phyloP scores from a whole-genome alignment of 2,797 vertebrate species.

The Lindbergichthys nudifrons region DNA sequence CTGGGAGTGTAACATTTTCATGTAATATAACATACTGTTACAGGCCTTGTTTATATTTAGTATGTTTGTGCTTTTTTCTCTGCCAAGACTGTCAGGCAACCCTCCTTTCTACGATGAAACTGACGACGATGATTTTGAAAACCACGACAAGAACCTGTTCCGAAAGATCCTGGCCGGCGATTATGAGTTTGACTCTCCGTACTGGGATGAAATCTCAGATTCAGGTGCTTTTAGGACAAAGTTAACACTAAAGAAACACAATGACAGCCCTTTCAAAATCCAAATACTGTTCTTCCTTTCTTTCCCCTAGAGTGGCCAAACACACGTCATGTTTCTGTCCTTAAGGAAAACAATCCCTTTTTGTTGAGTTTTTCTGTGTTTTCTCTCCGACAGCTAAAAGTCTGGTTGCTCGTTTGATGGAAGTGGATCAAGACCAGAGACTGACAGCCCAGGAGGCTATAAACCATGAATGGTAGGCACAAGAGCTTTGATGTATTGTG shows the following conservation, averaged over 20 bases:
- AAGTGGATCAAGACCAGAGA: conserved; percentile 97
- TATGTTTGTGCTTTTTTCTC: background rate
- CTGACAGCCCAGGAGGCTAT: conserved; percentile 98
- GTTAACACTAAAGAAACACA: conserved; percentile 20
- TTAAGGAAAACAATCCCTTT: conserved; percentile 30
- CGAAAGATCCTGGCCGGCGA: conserved; percentile 97
- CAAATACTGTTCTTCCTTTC: background rate
- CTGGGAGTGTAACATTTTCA: too few species aligned
- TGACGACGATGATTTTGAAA: conserved; percentile 97
- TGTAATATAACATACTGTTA: background rate
- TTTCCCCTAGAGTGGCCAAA: conserved; percentile 30
- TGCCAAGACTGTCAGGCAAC: conserved; percentile 92
- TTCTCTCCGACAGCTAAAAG: conserved; percentile 81
- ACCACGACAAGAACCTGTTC: conserved; percentile 98
- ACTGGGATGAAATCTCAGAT: conserved; percentile 99
- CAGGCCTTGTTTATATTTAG: background rate
- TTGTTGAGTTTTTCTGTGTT: conserved; percentile 36
- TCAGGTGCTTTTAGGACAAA: conserved; percentile 84
- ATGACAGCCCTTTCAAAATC: conserved; percentile 31
- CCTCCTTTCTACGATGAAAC: conserved; percentile 98
- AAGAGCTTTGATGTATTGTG: conserved; percentile 41
- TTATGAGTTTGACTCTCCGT: conserved; percentile 97
- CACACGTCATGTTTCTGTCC: conserved; percentile 20
- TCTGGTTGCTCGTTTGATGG: conserved; percentile 95
- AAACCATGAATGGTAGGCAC: conserved; percentile 92